Evolutionary conservation across 1,140 invertebrate genomes (phyloP).

Genomic region (Pollicipes pollicipes): DNA sequence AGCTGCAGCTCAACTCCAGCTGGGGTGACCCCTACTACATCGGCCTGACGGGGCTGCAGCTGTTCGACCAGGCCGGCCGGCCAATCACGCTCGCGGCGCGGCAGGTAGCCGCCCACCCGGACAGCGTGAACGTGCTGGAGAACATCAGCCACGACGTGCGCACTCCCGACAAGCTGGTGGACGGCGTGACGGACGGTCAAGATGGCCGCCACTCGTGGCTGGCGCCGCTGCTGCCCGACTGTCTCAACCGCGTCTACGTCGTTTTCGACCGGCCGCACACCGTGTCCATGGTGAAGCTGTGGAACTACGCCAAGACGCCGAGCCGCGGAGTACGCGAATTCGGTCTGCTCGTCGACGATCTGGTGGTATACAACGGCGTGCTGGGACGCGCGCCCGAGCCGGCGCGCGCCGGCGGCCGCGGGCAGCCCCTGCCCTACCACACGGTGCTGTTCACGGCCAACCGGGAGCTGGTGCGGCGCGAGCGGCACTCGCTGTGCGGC

Average conservation of each 20-base stretch:
- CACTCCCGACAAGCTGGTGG: conserved; percentile 59
- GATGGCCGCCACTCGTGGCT: conserved; percentile 59
- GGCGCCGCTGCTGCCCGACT: conserved; percentile 50
- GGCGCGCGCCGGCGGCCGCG: conserved; percentile 23
- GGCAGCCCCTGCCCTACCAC: conserved; percentile 27
- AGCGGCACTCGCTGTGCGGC: conserved; percentile 5
- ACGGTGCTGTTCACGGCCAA: conserved; percentile 33
- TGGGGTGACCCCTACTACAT: conserved; percentile 71
- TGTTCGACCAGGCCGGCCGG: conserved; percentile 43
- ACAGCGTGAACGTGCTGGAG: conserved; percentile 55
- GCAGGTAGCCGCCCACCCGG: conserved; percentile 48
- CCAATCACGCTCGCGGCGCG: conserved; percentile 34
- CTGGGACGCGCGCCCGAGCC: conserved; percentile 31
- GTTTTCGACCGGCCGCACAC: conserved; percentile 54
- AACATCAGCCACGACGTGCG: conserved; percentile 43
- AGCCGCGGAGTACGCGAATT: conserved; percentile 60
- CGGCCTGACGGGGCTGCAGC: conserved; percentile 56
- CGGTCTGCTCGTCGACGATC: conserved; percentile 53
- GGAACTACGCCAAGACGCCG: conserved; percentile 68
- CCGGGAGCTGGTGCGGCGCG: conserved; percentile 22
- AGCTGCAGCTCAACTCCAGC: conserved; percentile 55
- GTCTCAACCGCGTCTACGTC: conserved; percentile 50
- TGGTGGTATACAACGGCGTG: conserved; percentile 52
- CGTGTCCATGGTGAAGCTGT: conserved; percentile 55
- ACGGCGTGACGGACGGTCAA: conserved; percentile 45